These are phyloP conservation scores for Megalopta genalis DNA, from an alignment of 1,140 invertebrate species.

Conservation along the genomic window DNA sequence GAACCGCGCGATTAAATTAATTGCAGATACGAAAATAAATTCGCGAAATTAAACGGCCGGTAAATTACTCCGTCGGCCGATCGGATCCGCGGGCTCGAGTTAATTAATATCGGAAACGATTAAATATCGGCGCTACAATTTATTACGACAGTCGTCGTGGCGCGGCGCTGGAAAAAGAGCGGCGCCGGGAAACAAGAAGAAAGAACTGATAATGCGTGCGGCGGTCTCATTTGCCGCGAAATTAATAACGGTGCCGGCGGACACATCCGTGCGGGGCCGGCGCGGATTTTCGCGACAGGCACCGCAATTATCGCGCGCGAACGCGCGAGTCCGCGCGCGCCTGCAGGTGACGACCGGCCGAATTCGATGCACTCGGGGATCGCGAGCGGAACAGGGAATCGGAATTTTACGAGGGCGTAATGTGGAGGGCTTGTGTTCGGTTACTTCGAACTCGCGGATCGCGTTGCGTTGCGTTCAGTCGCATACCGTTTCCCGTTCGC, in stretches of 20 bases:
- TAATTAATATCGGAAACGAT: constrained; percentile 32
- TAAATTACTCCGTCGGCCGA: constrained; percentile 16
- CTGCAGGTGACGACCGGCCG: constrained; percentile 26
- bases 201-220: constrained; percentile 21
- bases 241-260: neutral
- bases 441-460: constrained; percentile 38
- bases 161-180: neutral
- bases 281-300: constrained; percentile 8
- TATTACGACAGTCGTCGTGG: neutral
- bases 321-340: constrained; percentile 6
- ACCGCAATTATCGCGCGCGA: constrained; percentile 26
- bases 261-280: neutral
- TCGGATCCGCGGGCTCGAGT: neutral
- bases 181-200: neutral
- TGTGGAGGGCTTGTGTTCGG: constrained; percentile 28
- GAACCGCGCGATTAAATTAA: constrained; percentile 28
- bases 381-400: too few relatives aligned
- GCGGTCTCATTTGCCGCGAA: constrained; percentile 5
- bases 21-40: constrained; percentile 26
- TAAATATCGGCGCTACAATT: constrained; percentile 2
- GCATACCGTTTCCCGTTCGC: neutral
- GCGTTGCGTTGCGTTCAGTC: neutral
- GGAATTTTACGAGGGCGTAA: neutral
- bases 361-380: constrained; percentile 33
- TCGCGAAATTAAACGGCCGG: constrained; percentile 22